Evolutionary conservation across 1,140 invertebrate species (phyloP).

Genomic region (Paraescarpia echinospica): DNA sequence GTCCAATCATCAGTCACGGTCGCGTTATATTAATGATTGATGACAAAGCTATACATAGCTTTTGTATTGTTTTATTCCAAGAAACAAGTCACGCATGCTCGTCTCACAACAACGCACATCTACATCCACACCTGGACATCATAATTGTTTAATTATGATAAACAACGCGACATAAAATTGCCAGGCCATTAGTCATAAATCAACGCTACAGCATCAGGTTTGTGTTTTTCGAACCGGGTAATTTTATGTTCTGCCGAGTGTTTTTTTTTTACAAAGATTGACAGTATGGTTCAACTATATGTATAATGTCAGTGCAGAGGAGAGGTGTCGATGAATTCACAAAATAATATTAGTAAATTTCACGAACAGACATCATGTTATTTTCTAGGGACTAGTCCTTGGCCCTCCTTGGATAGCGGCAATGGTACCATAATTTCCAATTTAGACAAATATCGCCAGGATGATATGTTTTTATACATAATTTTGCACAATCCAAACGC

Average conservation of each 20-base stretch:
- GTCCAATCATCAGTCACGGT: not conserved
- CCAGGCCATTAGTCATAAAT: not conserved
- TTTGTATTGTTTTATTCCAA: not conserved
- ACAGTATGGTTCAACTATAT: not conserved
- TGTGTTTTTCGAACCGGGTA: not conserved
- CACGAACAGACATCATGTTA: too few species aligned
- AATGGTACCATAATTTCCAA: too few species aligned
- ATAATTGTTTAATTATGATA: too few species aligned
- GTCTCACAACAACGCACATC: not conserved
- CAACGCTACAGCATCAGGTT: constrained; percentile 9
- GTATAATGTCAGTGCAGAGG: not conserved
- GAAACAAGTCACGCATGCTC: not conserved
- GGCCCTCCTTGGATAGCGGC: too few species aligned
- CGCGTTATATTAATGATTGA: not conserved
- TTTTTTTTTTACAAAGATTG: not conserved
- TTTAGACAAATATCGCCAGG: too few species aligned
- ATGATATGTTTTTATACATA: too few species aligned
- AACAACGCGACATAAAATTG: not conserved
- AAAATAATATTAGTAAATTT: not conserved
- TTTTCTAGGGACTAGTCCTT: too few species aligned
- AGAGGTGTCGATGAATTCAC: not conserved
- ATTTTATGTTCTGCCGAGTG: not conserved
- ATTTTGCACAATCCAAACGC: too few species aligned
- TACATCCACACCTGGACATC: not conserved
- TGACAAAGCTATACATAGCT: not conserved